Percentiles rank a stretch among this genome's conserved stretches.
phyloP scores from a whole-genome alignment of 2,888 invertebrate species.

The Lottia scabra region DNA sequence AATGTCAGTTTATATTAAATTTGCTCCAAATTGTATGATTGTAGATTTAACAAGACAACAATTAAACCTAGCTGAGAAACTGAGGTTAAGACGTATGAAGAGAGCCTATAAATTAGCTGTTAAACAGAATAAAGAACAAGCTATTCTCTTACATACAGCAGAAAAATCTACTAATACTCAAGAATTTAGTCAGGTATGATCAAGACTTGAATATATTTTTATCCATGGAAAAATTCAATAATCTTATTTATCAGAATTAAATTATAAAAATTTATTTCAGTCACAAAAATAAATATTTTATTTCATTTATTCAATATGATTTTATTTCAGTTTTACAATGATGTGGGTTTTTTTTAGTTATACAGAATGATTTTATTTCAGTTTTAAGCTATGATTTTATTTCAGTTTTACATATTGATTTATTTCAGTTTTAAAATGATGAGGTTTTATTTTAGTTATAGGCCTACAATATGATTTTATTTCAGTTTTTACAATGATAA shows the following conservation, averaged over 20 bases:
- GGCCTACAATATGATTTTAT: not conserved
- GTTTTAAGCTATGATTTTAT: no score
- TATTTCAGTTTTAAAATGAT: no score
- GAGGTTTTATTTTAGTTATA: no score
- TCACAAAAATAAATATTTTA: no score
- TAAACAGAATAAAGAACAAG: slow-evolving; percentile 55
- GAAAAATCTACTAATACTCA: slow-evolving; percentile 44
- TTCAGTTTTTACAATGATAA: not conserved
- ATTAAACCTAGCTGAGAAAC: slow-evolving; percentile 50
- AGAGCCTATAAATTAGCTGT: slow-evolving; percentile 43
- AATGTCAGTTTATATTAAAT: not conserved
- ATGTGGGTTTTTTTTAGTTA: no score
- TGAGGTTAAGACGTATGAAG: slow-evolving; percentile 40
- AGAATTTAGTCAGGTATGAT: slow-evolving; percentile 29
- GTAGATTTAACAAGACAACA: slow-evolving; percentile 34
- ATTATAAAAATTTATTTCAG: no score
- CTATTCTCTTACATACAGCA: slow-evolving; percentile 41
- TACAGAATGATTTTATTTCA: no score
- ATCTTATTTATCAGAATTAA: no score
- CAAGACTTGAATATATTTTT: no score
- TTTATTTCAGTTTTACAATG: no score
- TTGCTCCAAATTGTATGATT: not conserved
- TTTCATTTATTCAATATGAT: no score
- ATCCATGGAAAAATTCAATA: no score
- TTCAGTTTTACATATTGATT: slow-evolving; percentile 44